A percentile compares a stretch with the other conserved stretches of the same genome.
Conservation (phyloP, 2,797 vertebrate species). For the Prunella strophiata region DNA sequence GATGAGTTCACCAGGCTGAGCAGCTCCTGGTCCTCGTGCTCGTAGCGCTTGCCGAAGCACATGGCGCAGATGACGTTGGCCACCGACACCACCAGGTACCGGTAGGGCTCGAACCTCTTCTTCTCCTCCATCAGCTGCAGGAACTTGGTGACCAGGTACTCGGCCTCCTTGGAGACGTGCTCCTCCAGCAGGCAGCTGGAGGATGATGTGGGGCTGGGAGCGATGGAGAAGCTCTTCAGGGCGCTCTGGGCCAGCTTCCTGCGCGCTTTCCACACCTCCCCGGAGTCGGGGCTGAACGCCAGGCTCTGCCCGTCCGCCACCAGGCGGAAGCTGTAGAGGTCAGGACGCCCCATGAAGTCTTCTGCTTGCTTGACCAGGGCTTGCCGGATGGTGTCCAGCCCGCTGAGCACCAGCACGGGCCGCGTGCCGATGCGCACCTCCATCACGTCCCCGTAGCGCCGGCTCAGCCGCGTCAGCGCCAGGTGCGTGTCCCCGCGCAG, state of each 20-base stretch:
- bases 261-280: slow-evolving; percentile 84
- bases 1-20: slow-evolving; percentile 75
- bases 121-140: slow-evolving; percentile 75
- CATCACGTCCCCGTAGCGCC: slow-evolving; percentile 84
- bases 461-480: slow-evolving; percentile 82
- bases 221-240: slow-evolving; percentile 83
- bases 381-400: slow-evolving; percentile 82
- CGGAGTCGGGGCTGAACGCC: slow-evolving; percentile 83
- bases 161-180: slow-evolving; percentile 84
- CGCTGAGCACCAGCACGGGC: slow-evolving; percentile 88
- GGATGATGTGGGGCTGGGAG: slow-evolving; percentile 73
- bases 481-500: slow-evolving; percentile 82
- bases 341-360: slow-evolving; percentile 87
- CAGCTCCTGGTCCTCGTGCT: slow-evolving; percentile 85
- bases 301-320: slow-evolving; percentile 83
- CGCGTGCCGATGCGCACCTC: slow-evolving; percentile 87
- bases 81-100: slow-evolving; percentile 86
- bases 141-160: slow-evolving; percentile 79
- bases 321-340: slow-evolving; percentile 79
- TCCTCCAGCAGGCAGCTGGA: slow-evolving; percentile 88
- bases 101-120: slow-evolving; percentile 81
- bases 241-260: slow-evolving; percentile 84
- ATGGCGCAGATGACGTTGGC: slow-evolving; percentile 91
- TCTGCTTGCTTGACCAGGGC: slow-evolving; percentile 90
- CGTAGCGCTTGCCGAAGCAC: slow-evolving; percentile 89